Percentiles rank a stretch among this genome's conserved stretches.
Evolutionary conservation across 2,888 invertebrate genomes (phyloP).

Genomic region (Brachyptera putata): DNA sequence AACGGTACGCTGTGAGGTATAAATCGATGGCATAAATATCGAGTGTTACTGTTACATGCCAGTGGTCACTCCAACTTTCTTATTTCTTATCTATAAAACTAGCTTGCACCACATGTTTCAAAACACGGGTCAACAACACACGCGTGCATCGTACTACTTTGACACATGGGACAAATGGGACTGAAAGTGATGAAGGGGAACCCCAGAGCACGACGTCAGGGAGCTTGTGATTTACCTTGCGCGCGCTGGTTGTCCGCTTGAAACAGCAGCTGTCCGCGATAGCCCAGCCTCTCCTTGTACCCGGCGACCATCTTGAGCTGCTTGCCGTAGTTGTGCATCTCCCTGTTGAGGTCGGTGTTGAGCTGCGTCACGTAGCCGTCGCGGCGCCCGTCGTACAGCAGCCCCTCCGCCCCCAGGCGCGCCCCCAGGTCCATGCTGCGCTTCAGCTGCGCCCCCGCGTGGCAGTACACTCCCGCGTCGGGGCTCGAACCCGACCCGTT

Average conservation of each 20-base stretch:
- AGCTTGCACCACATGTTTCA: too few relatives aligned
- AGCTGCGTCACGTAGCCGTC: constrained; percentile 58
- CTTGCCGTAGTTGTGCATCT: constrained; percentile 58
- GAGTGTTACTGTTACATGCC: too few relatives aligned
- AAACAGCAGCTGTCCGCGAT: constrained; percentile 56
- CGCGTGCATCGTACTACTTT: too few relatives aligned
- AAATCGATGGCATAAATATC: too few relatives aligned
- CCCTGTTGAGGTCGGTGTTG: constrained; percentile 55
- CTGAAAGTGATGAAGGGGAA: too few relatives aligned
- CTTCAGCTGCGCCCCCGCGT: constrained; percentile 59
- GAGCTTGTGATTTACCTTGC: too few relatives aligned
- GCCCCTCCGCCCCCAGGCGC: constrained; percentile 57
- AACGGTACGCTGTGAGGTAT: too few relatives aligned
- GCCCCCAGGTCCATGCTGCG: constrained; percentile 59
- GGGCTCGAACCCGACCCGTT: constrained; percentile 59
- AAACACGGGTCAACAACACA: too few relatives aligned
- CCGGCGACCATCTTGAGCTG: constrained; percentile 57
- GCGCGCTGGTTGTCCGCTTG: constrained; percentile 39
- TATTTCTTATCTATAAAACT: too few relatives aligned
- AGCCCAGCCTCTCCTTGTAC: constrained; percentile 54
- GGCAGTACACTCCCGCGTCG: constrained; percentile 55
- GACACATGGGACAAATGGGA: too few relatives aligned
- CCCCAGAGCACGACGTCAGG: too few relatives aligned
- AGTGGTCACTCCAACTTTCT: too few relatives aligned
- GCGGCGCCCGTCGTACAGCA: constrained; percentile 57